Evolutionary conservation across 2,113 vertebrate genomes (phyloP).

Genomic region (Jaculus jaculus): DNA sequence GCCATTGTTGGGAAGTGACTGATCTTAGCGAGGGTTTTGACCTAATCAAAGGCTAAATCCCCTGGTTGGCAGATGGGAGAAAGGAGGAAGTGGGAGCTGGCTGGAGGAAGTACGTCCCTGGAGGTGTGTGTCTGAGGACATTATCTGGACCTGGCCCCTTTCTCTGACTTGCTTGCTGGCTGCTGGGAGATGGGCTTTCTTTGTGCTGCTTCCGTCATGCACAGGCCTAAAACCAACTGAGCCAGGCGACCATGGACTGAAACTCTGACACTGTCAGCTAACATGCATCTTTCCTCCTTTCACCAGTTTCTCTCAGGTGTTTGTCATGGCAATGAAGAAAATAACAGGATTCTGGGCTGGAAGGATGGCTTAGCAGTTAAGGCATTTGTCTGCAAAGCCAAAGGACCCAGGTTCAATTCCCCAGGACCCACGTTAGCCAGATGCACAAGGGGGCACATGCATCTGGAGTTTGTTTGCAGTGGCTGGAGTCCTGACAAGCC

Average conservation of each 20-base stretch:
- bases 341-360: neutral
- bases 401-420: no score
- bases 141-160: neutral
- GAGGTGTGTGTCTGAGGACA: neutral
- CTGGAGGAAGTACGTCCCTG: neutral
- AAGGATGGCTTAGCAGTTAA: no score
- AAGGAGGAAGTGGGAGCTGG: neutral
- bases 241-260: neutral
- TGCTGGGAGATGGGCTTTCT: neutral
- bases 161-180: neutral
- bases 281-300: neutral
- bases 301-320: neutral
- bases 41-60: no score
- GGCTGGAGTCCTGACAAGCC: no score
- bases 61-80: neutral
- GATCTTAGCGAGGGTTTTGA: neutral
- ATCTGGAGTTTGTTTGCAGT: no score
- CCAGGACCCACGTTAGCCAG: no score
- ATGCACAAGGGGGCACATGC: no score
- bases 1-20: no score
- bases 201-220: neutral
- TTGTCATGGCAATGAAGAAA: neutral
- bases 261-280: neutral
- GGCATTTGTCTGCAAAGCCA: no score
- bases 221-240: no score